These are phyloP conservation scores for Lepus europaeus DNA, from an alignment of 2,113 vertebrate species.

Conservation along the genomic window DNA sequence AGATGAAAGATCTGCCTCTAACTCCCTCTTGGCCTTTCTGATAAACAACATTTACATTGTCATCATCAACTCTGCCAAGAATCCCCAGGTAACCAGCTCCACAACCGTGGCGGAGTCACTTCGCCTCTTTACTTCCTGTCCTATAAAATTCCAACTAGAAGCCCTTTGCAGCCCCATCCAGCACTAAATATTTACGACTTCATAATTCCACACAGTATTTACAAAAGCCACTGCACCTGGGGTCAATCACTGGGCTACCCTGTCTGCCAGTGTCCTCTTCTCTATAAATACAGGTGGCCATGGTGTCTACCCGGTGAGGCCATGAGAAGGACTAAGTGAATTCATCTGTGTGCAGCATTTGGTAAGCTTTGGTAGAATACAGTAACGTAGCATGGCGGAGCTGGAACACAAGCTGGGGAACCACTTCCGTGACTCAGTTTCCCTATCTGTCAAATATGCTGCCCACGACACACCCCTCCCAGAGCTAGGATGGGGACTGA, in stretches of 20 bases:
- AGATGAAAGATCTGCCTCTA: no score
- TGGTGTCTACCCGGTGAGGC: not conserved
- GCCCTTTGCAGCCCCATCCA: not conserved
- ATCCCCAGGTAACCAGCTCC: not conserved
- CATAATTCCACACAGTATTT: not conserved
- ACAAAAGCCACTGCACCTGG: not conserved
- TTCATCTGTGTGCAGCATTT: not conserved
- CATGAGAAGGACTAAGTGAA: not conserved
- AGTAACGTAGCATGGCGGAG: not conserved
- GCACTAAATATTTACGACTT: not conserved
- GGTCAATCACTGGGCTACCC: not conserved
- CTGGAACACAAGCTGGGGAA: not conserved
- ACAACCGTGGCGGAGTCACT: not conserved
- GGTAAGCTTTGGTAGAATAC: accelerated
- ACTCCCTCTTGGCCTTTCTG: no score
- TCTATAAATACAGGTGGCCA: not conserved
- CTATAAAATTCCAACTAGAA: not conserved
- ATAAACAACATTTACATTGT: no score
- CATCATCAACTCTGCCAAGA: not conserved
- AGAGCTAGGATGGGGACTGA: accelerated
- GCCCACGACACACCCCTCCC: accelerated
- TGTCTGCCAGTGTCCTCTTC: not conserved
- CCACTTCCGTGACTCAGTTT: not conserved
- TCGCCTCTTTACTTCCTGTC: not conserved
- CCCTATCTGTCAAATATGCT: not conserved